Conservation (phyloP, 2,797 vertebrate species). For the Monodelphis domestica region DNA sequence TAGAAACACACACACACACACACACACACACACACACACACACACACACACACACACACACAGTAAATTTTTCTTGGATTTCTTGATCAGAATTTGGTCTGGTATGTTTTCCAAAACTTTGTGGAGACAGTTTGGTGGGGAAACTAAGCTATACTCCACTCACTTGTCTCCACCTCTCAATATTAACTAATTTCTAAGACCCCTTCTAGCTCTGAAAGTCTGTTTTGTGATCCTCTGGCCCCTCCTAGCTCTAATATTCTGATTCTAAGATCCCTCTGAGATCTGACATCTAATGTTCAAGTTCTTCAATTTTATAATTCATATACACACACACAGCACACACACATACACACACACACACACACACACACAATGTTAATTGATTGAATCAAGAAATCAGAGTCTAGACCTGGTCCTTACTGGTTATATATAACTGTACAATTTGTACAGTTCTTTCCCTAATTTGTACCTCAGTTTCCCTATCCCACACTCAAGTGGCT, state of each 20-base stretch:
- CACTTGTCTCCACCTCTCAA: not conserved
- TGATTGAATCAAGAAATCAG: not conserved
- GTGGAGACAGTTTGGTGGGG: not conserved
- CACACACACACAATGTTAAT: not conserved
- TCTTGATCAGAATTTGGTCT: not conserved
- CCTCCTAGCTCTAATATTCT: not conserved
- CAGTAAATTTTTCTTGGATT: not conserved
- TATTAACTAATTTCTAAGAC: not conserved
- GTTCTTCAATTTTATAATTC: not conserved
- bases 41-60: too few relatives aligned
- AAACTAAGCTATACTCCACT: not conserved
- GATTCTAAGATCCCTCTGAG: too few relatives aligned
- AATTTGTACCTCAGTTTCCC: not conserved
- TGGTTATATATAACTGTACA: not conserved
- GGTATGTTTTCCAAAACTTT: not conserved
- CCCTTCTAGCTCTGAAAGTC: not conserved
- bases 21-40: too few relatives aligned
- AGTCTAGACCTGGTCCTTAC: not conserved
- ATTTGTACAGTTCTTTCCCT: not conserved
- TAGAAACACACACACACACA: not conserved
- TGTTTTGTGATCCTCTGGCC: not conserved
- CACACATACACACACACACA: not conserved
- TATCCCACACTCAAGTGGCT: rapidly evolving
- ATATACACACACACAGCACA: not conserved
- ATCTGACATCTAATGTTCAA: not conserved